Evolutionary conservation across 2,888 invertebrate genomes (phyloP).

Genomic region (Ectemnius cavifrons): DNA sequence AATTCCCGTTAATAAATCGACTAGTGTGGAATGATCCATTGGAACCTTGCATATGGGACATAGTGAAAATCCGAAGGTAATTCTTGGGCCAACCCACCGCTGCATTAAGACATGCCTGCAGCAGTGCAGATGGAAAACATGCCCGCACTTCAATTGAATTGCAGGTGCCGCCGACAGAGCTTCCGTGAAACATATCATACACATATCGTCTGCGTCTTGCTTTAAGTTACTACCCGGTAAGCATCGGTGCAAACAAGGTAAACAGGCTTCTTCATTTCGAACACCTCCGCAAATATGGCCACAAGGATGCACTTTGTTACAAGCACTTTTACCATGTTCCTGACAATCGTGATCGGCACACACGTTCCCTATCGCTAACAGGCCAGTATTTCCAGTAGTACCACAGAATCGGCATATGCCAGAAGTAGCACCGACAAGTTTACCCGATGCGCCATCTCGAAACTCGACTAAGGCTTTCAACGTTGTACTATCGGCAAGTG

Average conservation of each 20-base stretch:
- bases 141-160: conserved; percentile 94
- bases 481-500: conserved; percentile 95
- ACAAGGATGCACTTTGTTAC: conserved; percentile 89
- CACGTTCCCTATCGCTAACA: conserved; percentile 94
- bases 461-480: conserved; percentile 95
- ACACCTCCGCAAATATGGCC: conserved; percentile 97
- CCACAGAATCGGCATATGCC: conserved; percentile 96
- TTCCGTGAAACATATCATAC: conserved; percentile 99
- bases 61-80: conserved; percentile 96
- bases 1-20: conserved; percentile 89
- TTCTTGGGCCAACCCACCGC: conserved; percentile 96
- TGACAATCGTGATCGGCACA: conserved; percentile 96
- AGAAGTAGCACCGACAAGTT: conserved; percentile 75
- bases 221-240: conserved; percentile 81
- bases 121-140: conserved; percentile 97
- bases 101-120: conserved; percentile 90
- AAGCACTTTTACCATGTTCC: conserved; percentile 90
- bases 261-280: conserved; percentile 88
- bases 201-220: conserved; percentile 99
- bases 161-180: conserved; percentile 97
- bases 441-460: conserved; percentile 85
- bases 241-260: conserved; percentile 95
- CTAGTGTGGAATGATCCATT: conserved; percentile 90
- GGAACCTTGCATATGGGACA: conserved; percentile 98
- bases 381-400: conserved; percentile 87